Conservation (phyloP, 2,888 invertebrate genomes). For the Unio delphinus region DNA sequence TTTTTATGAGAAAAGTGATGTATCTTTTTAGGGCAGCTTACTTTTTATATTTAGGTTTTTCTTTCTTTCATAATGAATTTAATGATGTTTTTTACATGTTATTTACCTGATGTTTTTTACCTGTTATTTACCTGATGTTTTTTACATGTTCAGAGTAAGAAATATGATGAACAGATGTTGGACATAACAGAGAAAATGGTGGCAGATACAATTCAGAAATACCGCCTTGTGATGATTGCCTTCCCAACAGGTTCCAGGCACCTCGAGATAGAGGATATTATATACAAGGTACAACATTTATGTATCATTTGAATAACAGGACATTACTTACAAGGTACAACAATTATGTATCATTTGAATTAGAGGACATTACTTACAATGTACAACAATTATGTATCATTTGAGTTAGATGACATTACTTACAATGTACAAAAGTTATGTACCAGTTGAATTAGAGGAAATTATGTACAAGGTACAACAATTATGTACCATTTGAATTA, state of each 20-base stretch:
- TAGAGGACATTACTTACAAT: conserved; percentile 17
- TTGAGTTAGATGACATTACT: too few relatives aligned
- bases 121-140: too few relatives aligned
- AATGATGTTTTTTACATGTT: too few relatives aligned
- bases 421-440: too few relatives aligned
- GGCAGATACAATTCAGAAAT: conserved; percentile 18
- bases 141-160: conserved; percentile 8
- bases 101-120: too few relatives aligned
- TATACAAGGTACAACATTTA: conserved; percentile 32
- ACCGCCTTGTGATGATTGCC: conserved; percentile 34
- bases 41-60: too few relatives aligned
- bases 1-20: too few relatives aligned
- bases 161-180: conserved; percentile 35
- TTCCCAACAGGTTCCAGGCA: conserved; percentile 45
- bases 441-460: conserved; percentile 35
- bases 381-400: too few relatives aligned
- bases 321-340: conserved; percentile 33
- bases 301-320: not conserved
- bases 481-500: not conserved
- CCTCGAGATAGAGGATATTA: conserved; percentile 45
- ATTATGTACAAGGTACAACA: conserved; percentile 39
- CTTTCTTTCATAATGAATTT: too few relatives aligned
- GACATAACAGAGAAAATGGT: conserved; percentile 37
- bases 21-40: too few relatives aligned
- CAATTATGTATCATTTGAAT: not conserved